These are phyloP conservation scores for Tipula helvola DNA, from an alignment of 2,888 invertebrate genomes.

Conservation along the genomic window DNA sequence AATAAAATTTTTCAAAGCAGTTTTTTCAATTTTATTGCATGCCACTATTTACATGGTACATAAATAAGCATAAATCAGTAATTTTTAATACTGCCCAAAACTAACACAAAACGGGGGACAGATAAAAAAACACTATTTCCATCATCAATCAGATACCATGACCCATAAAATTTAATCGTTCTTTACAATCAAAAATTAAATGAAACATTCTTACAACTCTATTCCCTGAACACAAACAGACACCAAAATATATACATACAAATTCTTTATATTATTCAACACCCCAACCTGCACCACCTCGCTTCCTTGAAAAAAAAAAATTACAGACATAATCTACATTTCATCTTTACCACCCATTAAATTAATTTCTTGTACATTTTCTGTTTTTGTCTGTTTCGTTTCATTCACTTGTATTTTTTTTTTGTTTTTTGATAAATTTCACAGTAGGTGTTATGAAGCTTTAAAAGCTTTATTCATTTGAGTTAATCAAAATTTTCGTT, in stretches of 20 bases:
- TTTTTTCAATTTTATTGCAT: too few relatives aligned
- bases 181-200: background rate
- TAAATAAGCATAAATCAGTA: background rate
- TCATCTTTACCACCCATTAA: background rate
- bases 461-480: background rate
- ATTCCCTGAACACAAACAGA: background rate
- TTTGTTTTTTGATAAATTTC: background rate
- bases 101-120: background rate
- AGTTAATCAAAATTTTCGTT: background rate
- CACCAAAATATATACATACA: background rate
- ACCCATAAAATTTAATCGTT: background rate
- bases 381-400: background rate
- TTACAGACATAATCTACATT: background rate
- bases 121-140: background rate
- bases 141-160: background rate
- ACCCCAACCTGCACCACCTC: background rate
- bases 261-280: background rate
- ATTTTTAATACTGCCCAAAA: background rate
- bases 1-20: too few relatives aligned
- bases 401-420: background rate
- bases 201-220: background rate
- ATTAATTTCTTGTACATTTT: background rate
- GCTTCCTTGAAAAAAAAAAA: background rate
- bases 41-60: too few relatives aligned
- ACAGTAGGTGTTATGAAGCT: background rate